These are phyloP conservation scores for Calameuta idolon DNA, from an alignment of 2,888 invertebrate genomes.

Conservation along the genomic window DNA sequence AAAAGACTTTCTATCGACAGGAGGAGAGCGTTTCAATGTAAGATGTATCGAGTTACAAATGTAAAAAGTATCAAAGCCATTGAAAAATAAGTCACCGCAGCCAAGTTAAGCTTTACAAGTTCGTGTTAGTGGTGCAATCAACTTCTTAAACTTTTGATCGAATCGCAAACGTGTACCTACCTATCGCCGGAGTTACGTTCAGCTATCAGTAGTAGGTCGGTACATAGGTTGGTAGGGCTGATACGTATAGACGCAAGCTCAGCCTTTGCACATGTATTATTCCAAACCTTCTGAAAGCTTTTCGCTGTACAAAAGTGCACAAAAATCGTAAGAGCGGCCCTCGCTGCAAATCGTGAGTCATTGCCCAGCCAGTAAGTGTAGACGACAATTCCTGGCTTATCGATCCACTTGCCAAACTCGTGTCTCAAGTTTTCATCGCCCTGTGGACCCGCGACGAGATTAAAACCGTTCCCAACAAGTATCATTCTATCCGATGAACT, in stretches of 20 bases:
- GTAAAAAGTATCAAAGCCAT: background rate
- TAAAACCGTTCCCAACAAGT: background rate
- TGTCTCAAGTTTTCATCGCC: background rate
- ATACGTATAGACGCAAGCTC: constrained; percentile 22
- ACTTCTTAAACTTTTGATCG: background rate
- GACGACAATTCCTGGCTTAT: constrained; percentile 28
- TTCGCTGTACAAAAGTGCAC: constrained; percentile 57
- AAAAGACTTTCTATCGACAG: too few species aligned
- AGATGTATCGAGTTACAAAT: background rate
- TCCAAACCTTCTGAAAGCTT: constrained; percentile 58
- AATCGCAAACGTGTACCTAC: constrained; percentile 24
- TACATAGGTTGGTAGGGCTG: background rate
- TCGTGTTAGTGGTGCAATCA: background rate
- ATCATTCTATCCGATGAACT: background rate
- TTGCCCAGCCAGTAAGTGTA: constrained; percentile 27
- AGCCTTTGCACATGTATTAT: constrained; percentile 55
- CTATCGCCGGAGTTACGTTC: constrained; percentile 27
- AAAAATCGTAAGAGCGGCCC: constrained; percentile 23
- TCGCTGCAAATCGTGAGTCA: constrained; percentile 50
- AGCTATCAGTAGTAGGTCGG: constrained; percentile 1
- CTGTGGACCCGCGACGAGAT: background rate
- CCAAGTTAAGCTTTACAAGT: background rate
- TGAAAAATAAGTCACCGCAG: background rate
- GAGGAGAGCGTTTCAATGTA: background rate
- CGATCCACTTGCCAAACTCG: constrained; percentile 24